A percentile compares a stretch with the other conserved stretches of the same genome.
Evolutionary conservation across 2,888 invertebrate species (phyloP).

Genomic region (Lottia gigantea): DNA sequence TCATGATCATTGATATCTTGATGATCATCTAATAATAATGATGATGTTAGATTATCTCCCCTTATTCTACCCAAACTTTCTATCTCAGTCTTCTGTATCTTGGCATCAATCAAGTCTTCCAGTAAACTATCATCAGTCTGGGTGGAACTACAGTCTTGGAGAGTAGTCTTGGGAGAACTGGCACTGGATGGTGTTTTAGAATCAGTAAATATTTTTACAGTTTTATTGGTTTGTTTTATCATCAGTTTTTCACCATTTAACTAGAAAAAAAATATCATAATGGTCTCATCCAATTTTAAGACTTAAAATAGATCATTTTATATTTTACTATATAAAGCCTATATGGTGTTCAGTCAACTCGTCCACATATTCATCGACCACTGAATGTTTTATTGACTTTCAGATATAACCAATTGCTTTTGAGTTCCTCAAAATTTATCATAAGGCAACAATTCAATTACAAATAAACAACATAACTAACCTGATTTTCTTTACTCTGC

Average conservation of each 20-base stretch:
- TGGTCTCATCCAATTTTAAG: no score
- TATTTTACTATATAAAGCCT: no score
- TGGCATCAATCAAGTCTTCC: slow-evolving; percentile 11
- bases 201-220: slow-evolving; percentile 36
- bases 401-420: no score
- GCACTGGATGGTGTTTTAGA: slow-evolving; percentile 17
- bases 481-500: slow-evolving; percentile 29
- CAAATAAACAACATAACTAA: not conserved
- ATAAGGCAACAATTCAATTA: no score
- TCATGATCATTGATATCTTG: not conserved
- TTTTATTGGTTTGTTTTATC: slow-evolving; percentile 28
- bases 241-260: slow-evolving; percentile 19
- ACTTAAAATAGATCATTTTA: no score
- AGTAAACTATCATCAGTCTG: slow-evolving; percentile 31
- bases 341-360: no score
- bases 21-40: slow-evolving; percentile 11
- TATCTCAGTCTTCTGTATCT: slow-evolving; percentile 32
- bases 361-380: no score
- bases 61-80: slow-evolving; percentile 53
- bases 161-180: slow-evolving; percentile 25
- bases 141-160: slow-evolving; percentile 17
- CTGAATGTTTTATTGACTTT: no score
- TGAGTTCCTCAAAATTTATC: no score
- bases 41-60: slow-evolving; percentile 36
- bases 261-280: slow-evolving; percentile 3